Evolutionary conservation across 2,888 invertebrate genomes (phyloP).

Genomic region (Arctia plantaginis): DNA sequence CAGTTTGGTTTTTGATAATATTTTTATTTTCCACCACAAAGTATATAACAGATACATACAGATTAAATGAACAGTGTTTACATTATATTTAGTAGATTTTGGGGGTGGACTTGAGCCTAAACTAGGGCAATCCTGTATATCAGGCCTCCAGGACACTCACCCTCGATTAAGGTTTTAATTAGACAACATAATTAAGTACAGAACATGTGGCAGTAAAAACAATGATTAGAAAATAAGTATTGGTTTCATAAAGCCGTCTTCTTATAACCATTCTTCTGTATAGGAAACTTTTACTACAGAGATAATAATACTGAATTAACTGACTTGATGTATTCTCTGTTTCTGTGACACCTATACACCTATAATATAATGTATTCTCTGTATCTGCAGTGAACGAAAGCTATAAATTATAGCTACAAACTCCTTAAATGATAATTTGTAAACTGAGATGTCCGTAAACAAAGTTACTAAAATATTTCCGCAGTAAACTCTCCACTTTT

Average conservation of each 20-base stretch:
- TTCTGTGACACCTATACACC: background rate
- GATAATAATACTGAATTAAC: background rate
- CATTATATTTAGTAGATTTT: too few relatives aligned
- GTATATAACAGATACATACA: too few relatives aligned
- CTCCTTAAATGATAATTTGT: background rate
- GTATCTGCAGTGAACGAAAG: background rate
- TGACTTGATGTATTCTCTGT: background rate
- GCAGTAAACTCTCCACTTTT: background rate
- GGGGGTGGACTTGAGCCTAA: too few relatives aligned
- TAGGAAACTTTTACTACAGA: background rate
- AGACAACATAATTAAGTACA: too few relatives aligned
- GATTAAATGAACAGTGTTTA: too few relatives aligned
- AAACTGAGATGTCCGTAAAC: background rate
- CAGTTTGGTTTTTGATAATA: background rate
- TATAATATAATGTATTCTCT: too few relatives aligned
- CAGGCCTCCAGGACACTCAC: too few relatives aligned
- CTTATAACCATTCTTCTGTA: background rate
- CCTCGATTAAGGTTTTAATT: too few relatives aligned
- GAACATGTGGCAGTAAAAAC: too few relatives aligned
- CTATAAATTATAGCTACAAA: background rate
- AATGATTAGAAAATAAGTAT: too few relatives aligned
- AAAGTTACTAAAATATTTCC: background rate
- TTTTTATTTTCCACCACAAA: too few relatives aligned
- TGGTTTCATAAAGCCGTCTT: background rate
- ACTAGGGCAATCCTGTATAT: too few relatives aligned